A percentile compares a stretch with the other conserved stretches of the same genome.
phyloP scores from a whole-genome alignment of 2,113 vertebrate species.

The Globicephala melas region DNA sequence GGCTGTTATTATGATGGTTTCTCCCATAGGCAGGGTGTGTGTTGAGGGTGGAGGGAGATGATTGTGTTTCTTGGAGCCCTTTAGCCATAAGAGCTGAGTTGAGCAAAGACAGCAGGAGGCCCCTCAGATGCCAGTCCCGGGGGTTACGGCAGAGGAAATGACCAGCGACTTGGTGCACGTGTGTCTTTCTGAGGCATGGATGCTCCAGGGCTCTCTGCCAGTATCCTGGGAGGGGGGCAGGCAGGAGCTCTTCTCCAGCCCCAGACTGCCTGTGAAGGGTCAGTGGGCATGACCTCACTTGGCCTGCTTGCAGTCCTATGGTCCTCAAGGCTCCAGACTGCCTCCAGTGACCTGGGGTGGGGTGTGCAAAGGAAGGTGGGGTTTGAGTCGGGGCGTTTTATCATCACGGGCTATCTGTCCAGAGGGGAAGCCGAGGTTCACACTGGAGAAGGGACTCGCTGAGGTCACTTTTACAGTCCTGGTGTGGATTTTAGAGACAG shows the following conservation, averaged over 20 bases:
- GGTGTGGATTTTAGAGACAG: background rate
- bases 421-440: background rate
- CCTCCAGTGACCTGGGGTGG: background rate
- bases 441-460: background rate
- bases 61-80: background rate
- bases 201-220: background rate
- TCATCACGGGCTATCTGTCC: background rate
- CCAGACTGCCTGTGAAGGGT: background rate
- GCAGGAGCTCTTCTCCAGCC: background rate
- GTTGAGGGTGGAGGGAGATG: too few species aligned
- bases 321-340: background rate
- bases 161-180: background rate
- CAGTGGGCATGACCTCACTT: background rate
- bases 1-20: background rate
- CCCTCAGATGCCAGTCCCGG: background rate
- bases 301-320: background rate
- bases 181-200: background rate
- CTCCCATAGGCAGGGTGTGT: background rate
- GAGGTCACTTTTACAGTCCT: background rate
- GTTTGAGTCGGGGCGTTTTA: background rate
- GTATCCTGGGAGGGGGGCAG: rapidly evolving
- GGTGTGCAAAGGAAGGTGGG: background rate
- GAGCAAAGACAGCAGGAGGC: background rate
- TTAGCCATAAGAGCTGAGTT: background rate
- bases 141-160: background rate